Evolutionary conservation across 2,888 invertebrate genomes (phyloP), one percentile per base, ranked within the genome.

Genomic region (Zaprionus lineosus): DNA sequence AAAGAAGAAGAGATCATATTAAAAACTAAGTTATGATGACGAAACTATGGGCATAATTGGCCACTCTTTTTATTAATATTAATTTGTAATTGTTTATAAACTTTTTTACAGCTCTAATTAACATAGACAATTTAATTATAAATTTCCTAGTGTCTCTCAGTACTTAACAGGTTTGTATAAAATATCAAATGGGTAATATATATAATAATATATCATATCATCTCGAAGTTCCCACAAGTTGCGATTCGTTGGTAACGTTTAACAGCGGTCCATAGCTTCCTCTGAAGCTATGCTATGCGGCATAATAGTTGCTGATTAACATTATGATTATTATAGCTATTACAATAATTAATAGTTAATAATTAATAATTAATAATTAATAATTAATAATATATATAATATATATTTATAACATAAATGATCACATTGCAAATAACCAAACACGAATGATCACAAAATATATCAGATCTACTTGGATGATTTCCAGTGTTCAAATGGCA

Each of bases 21-120:
- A 76, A 75, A n/a, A 76, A 62, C 56, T 78, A 78, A 84, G 77
- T 81, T 81, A 79, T 66, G 81, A 73, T 37, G 46, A 68, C 36
- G 75, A 68, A 60, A 60, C 29, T 59, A 51, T 3, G 33, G 34
- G 18, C n/a, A n/a, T n/a, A n/a, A n/a, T n/a, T n/a, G n/a, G n/a
- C n/a, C n/a, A n/a, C n/a, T n/a, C n/a, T n/a, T n/a, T n/a, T n/a
- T n/a, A n/a, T n/a, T n/a, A n/a, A n/a, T n/a, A n/a, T n/a, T n/a
- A n/a, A n/a, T n/a, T n/a, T n/a, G n/a, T n/a, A n/a, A n/a, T n/a
- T n/a, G n/a, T n/a, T n/a, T n/a, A n/a, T n/a, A n/a, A n/a, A n/a
- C n/a, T n/a, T n/a, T n/a, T n/a, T n/a, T n/a, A n/a, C n/a, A n/a
- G n/a, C n/a, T n/a, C n/a, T n/a, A n/a, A n/a, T n/a, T n/a, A n/a